Conservation (phyloP, 2,113 vertebrate genomes). For the Toxostoma redivivum region DNA sequence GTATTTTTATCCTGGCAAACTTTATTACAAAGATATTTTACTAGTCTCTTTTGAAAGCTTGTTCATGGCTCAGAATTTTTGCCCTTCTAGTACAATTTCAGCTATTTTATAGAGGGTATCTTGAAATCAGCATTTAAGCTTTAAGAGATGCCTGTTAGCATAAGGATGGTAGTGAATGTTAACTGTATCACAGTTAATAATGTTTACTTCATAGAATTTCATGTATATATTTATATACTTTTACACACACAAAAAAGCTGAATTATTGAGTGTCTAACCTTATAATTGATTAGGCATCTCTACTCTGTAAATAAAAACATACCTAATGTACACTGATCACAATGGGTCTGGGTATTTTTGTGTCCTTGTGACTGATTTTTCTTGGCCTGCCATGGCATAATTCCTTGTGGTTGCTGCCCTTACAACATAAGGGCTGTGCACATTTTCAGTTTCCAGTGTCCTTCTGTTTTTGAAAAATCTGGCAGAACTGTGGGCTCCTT, state of each 20-base stretch:
- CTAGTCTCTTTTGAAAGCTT: constrained; percentile 62
- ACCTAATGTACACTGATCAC: constrained; percentile 24
- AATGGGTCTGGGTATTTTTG: background rate
- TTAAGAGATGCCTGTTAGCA: constrained; percentile 63
- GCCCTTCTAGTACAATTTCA: constrained; percentile 60
- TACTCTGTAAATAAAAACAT: constrained; percentile 78
- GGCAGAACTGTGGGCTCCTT: background rate
- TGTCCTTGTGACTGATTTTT: background rate
- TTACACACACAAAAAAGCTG: constrained; percentile 48
- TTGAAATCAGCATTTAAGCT: constrained; percentile 73
- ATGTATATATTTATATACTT: constrained; percentile 82
- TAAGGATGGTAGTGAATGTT: constrained; percentile 65
- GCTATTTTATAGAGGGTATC: constrained; percentile 69
- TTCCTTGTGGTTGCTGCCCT: background rate
- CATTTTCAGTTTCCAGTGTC: background rate
- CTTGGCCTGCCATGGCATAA: background rate
- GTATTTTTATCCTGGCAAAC: constrained; percentile 58
- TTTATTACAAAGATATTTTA: constrained; percentile 41
- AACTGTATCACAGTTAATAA: constrained; percentile 69
- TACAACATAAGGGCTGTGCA: background rate
- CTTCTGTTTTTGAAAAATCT: background rate
- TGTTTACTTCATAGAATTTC: constrained; percentile 73
- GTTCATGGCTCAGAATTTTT: constrained; percentile 69
- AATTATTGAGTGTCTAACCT: constrained; percentile 60
- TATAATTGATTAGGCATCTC: constrained; percentile 59